Percentiles rank a stretch among this genome's conserved stretches.
phyloP scores from a whole-genome alignment of 2,888 invertebrate genomes.

The Glaucopsyche alexis region DNA sequence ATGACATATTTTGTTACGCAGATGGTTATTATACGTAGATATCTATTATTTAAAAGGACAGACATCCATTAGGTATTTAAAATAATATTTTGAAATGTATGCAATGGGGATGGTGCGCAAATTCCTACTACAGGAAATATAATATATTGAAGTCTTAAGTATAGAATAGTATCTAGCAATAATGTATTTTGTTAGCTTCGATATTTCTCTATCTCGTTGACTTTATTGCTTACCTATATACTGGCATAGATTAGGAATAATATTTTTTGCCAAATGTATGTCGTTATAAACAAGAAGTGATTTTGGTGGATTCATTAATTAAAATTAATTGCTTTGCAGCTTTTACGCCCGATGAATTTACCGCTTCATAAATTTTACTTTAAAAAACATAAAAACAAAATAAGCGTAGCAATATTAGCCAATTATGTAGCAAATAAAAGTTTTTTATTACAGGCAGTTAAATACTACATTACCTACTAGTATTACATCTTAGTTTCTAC shows the following conservation, averaged over 20 bases:
- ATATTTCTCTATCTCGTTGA: background rate
- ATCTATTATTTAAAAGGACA: no score
- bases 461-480: background rate
- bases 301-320: background rate
- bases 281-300: background rate
- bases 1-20: no score
- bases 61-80: no score
- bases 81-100: no score
- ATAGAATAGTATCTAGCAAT: background rate
- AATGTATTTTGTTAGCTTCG: background rate
- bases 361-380: slow-evolving; percentile 15
- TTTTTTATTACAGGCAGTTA: slow-evolving; percentile 3
- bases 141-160: background rate
- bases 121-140: background rate
- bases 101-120: no score
- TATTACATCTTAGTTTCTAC: background rate
- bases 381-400: slow-evolving; percentile 15
- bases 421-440: slow-evolving; percentile 2
- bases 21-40: no score
- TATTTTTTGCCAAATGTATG: background rate
- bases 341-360: background rate
- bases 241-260: background rate
- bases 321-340: background rate
- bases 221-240: background rate
- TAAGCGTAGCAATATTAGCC: background rate